Percentiles rank a stretch among this genome's conserved stretches.
phyloP scores from a whole-genome alignment of 2,888 invertebrate species.

The Acanthosepion lycidas region DNA sequence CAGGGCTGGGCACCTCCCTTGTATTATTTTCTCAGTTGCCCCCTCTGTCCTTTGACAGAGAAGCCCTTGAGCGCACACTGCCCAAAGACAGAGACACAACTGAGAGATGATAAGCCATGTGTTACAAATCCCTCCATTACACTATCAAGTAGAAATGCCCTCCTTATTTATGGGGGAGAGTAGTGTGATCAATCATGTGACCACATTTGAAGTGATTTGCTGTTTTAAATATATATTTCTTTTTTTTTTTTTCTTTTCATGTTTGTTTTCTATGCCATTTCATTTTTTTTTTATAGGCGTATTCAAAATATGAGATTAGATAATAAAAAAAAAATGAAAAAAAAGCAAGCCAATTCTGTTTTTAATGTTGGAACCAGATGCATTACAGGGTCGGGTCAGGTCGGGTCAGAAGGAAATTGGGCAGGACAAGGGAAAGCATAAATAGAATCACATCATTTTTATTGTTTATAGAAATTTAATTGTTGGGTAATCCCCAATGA shows the following conservation, averaged over 20 bases:
- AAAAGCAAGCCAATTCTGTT: neutral
- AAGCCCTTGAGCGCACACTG: too few relatives aligned
- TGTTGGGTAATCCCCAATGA: too few relatives aligned
- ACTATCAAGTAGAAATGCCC: neutral
- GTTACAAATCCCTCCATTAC: neutral
- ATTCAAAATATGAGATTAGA: conserved; percentile 11
- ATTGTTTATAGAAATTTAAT: too few relatives aligned
- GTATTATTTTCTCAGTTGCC: too few relatives aligned
- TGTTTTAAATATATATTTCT: neutral
- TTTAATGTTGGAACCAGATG: neutral
- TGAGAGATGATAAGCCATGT: too few relatives aligned
- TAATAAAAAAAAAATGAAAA: neutral
- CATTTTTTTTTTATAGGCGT: neutral
- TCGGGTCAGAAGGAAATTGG: neutral
- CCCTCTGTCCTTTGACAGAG: too few relatives aligned
- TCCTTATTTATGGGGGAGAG: neutral
- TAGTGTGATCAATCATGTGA: neutral
- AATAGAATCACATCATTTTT: too few relatives aligned
- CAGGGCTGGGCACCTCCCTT: too few relatives aligned
- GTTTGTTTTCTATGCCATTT: too few relatives aligned
- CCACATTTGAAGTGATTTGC: neutral
- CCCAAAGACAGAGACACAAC: too few relatives aligned
- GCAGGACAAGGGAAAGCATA: neutral
- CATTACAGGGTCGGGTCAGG: neutral
- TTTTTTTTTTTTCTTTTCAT: neutral